Percentiles rank a stretch among this genome's conserved stretches.
Conservation (phyloP, 2,888 invertebrate species). For the Trissolcus brochymenae region DNA sequence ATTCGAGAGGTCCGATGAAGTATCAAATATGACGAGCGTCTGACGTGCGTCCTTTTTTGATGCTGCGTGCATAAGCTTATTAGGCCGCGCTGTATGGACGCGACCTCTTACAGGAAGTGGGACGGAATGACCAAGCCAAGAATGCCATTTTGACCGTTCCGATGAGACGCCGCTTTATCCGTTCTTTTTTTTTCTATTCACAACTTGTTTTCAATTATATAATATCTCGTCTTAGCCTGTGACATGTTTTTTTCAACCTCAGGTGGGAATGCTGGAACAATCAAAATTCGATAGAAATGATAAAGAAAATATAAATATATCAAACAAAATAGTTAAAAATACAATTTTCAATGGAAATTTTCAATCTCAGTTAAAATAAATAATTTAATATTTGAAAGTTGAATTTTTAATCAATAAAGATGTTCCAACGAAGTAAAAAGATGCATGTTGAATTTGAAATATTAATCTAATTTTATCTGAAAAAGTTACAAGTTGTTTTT, state of each 20-base stretch:
- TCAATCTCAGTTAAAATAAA: too few species aligned
- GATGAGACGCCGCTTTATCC: slow-evolving; percentile 44
- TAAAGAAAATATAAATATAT: background rate
- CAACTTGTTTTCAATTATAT: slow-evolving; percentile 51
- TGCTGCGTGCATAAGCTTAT: slow-evolving; percentile 75
- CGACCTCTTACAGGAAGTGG: slow-evolving; percentile 59
- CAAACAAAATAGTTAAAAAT: too few species aligned
- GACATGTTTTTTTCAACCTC: background rate
- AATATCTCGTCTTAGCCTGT: slow-evolving; percentile 18
- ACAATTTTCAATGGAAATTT: too few species aligned
- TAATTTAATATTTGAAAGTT: too few species aligned
- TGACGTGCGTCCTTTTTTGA: slow-evolving; percentile 73
- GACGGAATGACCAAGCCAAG: slow-evolving; percentile 50
- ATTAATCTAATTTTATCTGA: too few species aligned
- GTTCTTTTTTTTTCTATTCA: slow-evolving; percentile 37
- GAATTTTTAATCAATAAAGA: too few species aligned
- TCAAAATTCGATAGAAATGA: slow-evolving; percentile 12
- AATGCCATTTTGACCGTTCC: slow-evolving; percentile 36
- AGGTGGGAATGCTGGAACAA: slow-evolving; percentile 12
- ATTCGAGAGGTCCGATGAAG: slow-evolving; percentile 60
- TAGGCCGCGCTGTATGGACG: slow-evolving; percentile 73
- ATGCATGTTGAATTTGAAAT: background rate
- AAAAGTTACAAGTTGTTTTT: too few species aligned
- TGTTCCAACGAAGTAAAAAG: background rate
- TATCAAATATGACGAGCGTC: slow-evolving; percentile 74